phyloP scores from a whole-genome alignment of 2,888 invertebrate species.

The Liodrosophila aerea region DNA sequence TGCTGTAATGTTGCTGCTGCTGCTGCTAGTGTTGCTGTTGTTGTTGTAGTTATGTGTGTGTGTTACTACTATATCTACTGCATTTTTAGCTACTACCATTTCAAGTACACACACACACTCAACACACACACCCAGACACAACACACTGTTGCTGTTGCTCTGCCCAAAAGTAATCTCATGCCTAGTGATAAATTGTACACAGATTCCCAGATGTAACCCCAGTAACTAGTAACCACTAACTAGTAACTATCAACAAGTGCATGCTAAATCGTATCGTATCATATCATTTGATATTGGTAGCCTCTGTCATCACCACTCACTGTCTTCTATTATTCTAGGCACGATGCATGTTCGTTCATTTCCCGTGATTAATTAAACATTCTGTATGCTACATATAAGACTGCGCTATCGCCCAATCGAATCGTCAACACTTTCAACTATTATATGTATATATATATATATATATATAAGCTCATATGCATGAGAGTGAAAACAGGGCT shows the following conservation, averaged over 20 bases:
- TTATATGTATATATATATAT: too few species aligned
- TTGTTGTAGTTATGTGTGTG: slow-evolving; percentile 38
- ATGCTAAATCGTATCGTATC: too few species aligned
- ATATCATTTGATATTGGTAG: slow-evolving; percentile 39
- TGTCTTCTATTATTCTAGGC: too few species aligned
- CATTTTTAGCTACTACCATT: slow-evolving; percentile 21
- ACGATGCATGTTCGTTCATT: too few species aligned
- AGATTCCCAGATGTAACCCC: slow-evolving; percentile 6
- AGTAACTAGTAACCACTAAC: too few species aligned
- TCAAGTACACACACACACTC: slow-evolving; percentile 14
- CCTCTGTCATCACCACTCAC: slow-evolving; percentile 7
- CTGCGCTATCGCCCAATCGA: too few species aligned
- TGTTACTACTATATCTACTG: slow-evolving; percentile 29
- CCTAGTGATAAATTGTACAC: slow-evolving; percentile 32
- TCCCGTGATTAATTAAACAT: too few species aligned
- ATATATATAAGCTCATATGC: too few species aligned
- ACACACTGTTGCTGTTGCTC: slow-evolving; percentile 14
- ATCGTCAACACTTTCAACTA: too few species aligned
- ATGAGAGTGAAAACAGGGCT: neutral
- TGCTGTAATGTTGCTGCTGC: slow-evolving; percentile 17
- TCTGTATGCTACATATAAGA: too few species aligned
- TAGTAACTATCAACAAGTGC: slow-evolving; percentile 38
- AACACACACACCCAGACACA: neutral
- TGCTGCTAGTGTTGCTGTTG: slow-evolving; percentile 30
- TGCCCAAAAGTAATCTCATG: slow-evolving; percentile 41